These are phyloP conservation scores for Papilio protenor DNA, from an alignment of 2,888 invertebrate species.

Conservation along the genomic window DNA sequence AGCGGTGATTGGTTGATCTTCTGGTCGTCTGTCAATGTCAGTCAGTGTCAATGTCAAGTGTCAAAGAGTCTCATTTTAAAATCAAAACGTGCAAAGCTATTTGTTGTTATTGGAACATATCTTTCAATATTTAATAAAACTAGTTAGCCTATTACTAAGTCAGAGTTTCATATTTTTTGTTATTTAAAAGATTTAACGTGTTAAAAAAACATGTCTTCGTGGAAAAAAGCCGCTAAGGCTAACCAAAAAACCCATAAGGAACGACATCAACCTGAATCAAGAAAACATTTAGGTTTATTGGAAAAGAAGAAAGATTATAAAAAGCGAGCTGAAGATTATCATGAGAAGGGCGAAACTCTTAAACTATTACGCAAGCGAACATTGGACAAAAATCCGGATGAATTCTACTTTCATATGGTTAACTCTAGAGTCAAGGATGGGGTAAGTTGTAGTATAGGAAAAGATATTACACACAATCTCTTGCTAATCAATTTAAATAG, in stretches of 20 bases:
- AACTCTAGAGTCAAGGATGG: constrained; percentile 89
- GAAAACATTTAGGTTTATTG: constrained; percentile 91
- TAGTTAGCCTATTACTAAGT: not conserved
- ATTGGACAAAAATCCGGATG: constrained; percentile 97
- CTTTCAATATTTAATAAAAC: not conserved
- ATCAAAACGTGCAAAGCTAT: not conserved
- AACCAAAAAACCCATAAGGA: constrained; percentile 93
- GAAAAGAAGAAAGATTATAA: constrained; percentile 96
- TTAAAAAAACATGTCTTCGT: constrained; percentile 90
- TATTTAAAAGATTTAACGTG: constrained; percentile 2
- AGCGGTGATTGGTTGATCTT: not conserved
- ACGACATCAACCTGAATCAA: constrained; percentile 91
- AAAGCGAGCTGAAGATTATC: constrained; percentile 90
- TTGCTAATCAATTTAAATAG: too few relatives aligned
- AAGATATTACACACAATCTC: not conserved
- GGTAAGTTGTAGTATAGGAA: constrained; percentile 58
- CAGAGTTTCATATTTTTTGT: constrained; percentile 2
- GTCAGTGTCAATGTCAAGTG: not conserved
- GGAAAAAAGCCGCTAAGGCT: constrained; percentile 94
- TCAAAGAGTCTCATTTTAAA: not conserved
- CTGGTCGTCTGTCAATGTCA: not conserved
- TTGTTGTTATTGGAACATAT: not conserved
- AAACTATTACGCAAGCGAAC: constrained; percentile 93
- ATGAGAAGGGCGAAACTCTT: constrained; percentile 92
- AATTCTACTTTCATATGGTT: constrained; percentile 99